Evolutionary conservation across 2,797 vertebrate species (phyloP), one percentile per base, ranked within the genome.

Genomic region (Hoplostethus atlanticus): DNA sequence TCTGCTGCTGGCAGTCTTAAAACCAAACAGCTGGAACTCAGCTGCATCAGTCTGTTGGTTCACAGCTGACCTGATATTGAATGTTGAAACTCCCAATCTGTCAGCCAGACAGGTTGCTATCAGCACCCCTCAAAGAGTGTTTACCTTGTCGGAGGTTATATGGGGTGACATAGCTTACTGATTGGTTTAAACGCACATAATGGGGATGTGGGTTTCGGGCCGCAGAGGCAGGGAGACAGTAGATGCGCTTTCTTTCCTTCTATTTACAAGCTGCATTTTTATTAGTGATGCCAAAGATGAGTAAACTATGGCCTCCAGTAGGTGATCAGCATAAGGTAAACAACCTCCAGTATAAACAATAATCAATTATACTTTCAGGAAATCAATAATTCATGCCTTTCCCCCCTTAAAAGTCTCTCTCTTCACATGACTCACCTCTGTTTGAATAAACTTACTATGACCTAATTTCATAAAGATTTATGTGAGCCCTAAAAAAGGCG

Each of bases 61-160:
- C 67, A 64, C 36, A 52, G 71, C 60, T 85, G 76, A 81, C 70
- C 75, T 71, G 68, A 67, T 87, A 81, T 68, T 86, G 76, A 73
- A 50, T 77, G 46, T 81, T 79, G 68, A 65, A 65, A 73, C 64
- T 56, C 50, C 10, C 30, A 68, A 53, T 90, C 73, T 77, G 74
- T 84, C 68, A 72, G 46, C 42, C 58, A 73, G 73, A 79, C 73
- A 79, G 83, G 59, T 77, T 56, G 51, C 59, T 50, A 47, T 77
- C 62, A 71, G 17, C n/a, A 46, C 61, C 21, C 56, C 52, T 58
- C 44, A 65, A 54, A 64, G 50, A 42, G 11, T 47, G 54, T 69
- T 68, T 52, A 51, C 53, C 51, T 68, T 59, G 61, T 30, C 57
- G 28, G 58, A 69, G 31, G 36, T 47, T 59, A 21, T 40, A 28